phyloP scores from a whole-genome alignment of 2,113 vertebrate genomes.

The Ceratotherium simum region DNA sequence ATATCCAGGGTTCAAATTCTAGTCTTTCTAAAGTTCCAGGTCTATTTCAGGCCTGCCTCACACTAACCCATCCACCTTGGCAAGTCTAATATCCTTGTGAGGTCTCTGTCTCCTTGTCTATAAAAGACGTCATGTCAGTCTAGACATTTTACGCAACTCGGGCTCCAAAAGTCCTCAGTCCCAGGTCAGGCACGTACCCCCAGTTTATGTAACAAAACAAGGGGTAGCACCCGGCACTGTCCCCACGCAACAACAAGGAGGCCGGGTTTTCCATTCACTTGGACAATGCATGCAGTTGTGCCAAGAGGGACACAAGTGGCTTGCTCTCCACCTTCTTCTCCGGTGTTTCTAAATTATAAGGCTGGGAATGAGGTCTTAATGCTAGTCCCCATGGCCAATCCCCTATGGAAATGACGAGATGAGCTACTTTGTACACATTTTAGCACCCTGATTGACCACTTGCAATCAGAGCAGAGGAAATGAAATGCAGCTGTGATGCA shows the following conservation, averaged over 20 bases:
- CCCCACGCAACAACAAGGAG: neutral
- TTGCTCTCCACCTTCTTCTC: neutral
- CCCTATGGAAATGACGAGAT: neutral
- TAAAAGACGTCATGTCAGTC: neutral
- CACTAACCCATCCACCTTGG: neutral
- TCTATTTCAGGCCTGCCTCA: neutral
- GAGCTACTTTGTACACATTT: neutral
- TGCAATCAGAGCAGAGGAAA: neutral
- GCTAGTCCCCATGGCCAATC: neutral
- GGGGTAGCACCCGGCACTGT: fast-evolving
- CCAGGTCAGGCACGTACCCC: fast-evolving
- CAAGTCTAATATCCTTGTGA: neutral
- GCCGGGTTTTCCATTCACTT: too few species aligned
- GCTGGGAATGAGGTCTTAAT: neutral
- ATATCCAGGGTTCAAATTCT: neutral
- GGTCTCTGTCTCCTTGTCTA: neutral
- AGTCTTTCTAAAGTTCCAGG: neutral
- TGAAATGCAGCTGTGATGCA: neutral
- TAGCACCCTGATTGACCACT: fast-evolving
- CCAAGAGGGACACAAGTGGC: too few species aligned
- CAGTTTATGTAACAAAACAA: fast-evolving
- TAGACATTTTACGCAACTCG: neutral
- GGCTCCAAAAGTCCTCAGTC: neutral
- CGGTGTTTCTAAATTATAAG: neutral
- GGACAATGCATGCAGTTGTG: neutral